Evolutionary conservation across 2,888 invertebrate species (phyloP).

Genomic region (Ernsta delagoae): DNA sequence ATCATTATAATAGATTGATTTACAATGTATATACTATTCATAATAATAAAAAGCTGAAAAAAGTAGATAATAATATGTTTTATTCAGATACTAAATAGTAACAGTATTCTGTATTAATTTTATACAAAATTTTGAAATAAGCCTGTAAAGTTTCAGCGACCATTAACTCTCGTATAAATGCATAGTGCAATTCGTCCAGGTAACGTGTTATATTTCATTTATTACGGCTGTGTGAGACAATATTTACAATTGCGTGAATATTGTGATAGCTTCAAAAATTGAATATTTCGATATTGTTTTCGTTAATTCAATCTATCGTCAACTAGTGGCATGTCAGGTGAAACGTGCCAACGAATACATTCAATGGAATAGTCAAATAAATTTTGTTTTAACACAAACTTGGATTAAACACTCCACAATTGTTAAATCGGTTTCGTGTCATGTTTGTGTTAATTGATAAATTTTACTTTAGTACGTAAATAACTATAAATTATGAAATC

Average conservation of each 20-base stretch:
- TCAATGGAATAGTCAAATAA: constrained; percentile 15
- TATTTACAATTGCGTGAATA: background rate
- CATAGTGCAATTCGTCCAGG: too few species aligned
- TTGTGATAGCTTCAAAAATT: background rate
- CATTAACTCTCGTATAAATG: too few species aligned
- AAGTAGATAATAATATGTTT: too few species aligned
- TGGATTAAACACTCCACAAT: constrained; percentile 3
- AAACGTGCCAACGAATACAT: constrained; percentile 7
- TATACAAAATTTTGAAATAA: too few species aligned
- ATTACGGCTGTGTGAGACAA: background rate
- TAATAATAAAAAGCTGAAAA: too few species aligned
- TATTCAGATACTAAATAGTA: too few species aligned
- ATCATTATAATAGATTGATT: too few species aligned
- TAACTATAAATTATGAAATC: background rate
- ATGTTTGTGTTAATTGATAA: constrained; percentile 8
- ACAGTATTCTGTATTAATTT: too few species aligned
- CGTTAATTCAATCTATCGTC: constrained; percentile 22
- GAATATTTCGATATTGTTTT: constrained; percentile 12
- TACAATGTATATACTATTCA: too few species aligned
- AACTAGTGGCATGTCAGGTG: constrained; percentile 13
- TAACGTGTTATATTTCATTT: background rate
- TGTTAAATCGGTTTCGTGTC: constrained; percentile 10
- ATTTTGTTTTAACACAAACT: constrained; percentile 15
- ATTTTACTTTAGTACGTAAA: constrained; percentile 2
- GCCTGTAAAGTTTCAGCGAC: too few species aligned